Evolutionary conservation across 2,888 invertebrate species (phyloP), one percentile per base, ranked within the genome.

Genomic region (Malthinus seriepunctatus): DNA sequence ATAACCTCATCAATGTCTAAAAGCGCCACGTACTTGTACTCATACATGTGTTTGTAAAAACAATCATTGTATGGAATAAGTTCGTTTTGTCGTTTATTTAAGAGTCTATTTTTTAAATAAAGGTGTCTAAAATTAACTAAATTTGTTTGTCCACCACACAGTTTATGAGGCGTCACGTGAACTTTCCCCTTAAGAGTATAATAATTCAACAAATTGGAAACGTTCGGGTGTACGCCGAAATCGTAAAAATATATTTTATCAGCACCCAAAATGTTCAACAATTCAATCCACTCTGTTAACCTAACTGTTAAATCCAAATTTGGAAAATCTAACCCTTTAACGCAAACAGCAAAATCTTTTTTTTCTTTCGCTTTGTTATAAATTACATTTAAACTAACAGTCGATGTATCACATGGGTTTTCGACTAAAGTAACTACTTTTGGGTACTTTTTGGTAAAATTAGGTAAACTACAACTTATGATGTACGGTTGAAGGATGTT

Each of bases 1-100:
- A 67, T 66, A 0, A 64, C 63, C 37, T 67, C 65, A 35, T 67
- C 64, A 15, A 48, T 49, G 31, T 95, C 95, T 34, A 95, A 82
- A 57, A 95, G 81, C 9, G 91, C 90, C 51, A 94, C 87, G 79
- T 90, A 92, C 61, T 90, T 86, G 78, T 93, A 95, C 62, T 87
- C 84, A 75, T 93, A 89, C 78, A 94, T 84, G 75, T 94, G 90
- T 74, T 91, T 88, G 80, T 95, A 95, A 46, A 95, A 82, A 73
- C 95, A 95, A 78, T 95, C 95, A 78, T 95, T 95, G 81, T 95
- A 95, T 8, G 95, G 93, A 69, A 95, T 90, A 56, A 95, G 83
- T 79, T 95, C 95, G 79, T 93, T 93, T 77, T 94, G 91, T 3
- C 95, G 83, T 79, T 95, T 95, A 78, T 93, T 90, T 69, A 90